phyloP scores from a whole-genome alignment of 2,113 vertebrate species.

The Thalassarche chlororhynchos region DNA sequence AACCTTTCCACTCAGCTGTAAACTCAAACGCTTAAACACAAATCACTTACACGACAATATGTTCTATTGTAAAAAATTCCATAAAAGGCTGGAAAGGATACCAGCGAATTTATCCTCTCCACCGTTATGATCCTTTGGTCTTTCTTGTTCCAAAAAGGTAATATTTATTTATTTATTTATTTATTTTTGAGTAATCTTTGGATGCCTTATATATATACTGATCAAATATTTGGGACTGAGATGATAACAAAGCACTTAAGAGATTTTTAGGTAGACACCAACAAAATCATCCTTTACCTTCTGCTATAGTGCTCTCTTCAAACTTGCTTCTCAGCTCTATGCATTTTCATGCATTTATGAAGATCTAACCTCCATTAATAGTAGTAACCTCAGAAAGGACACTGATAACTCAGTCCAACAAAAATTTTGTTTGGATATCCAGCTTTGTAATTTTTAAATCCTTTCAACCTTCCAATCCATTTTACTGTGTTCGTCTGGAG shows the following conservation, averaged over 20 bases:
- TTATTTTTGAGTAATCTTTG: not conserved
- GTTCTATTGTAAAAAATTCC: not conserved
- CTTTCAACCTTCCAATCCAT: not conserved
- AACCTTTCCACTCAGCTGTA: constrained; percentile 22
- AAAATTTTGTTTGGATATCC: not conserved
- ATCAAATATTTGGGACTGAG: not conserved
- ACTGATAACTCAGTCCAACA: not conserved
- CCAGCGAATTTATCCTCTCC: not conserved
- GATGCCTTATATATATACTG: not conserved
- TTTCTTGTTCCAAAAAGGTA: not conserved
- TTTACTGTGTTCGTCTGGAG: not conserved
- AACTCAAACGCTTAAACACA: not conserved
- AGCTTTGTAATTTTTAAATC: not conserved
- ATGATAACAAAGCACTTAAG: not conserved
- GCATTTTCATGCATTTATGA: not conserved
- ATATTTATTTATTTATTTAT: not conserved
- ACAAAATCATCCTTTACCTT: not conserved
- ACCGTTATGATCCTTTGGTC: not conserved
- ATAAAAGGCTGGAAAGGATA: constrained; percentile 25
- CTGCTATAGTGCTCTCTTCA: not conserved
- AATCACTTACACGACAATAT: not conserved
- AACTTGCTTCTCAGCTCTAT: not conserved
- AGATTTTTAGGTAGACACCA: not conserved
- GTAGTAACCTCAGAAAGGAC: not conserved
- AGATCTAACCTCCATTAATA: not conserved